Evolutionary conservation across 2,888 invertebrate species (phyloP), one percentile per base, ranked within the genome.

Genomic region (Brachynemurus nebulosus): DNA sequence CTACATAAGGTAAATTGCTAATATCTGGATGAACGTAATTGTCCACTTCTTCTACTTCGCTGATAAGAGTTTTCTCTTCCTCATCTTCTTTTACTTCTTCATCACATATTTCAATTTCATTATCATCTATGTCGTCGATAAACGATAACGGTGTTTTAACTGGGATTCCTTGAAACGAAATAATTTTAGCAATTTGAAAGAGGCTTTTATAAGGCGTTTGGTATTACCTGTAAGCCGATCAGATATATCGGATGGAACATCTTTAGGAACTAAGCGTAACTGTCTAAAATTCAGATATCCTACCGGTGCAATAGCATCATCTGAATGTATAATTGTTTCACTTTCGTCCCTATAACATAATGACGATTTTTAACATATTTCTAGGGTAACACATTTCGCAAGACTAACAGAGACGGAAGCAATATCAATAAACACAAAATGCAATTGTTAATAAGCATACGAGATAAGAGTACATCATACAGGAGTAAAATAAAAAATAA

Each of bases 271-370:
- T 55, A 95, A 69, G 56, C 81, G 83, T 49, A 95, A 66, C 65
- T 84, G 83, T 52, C 76, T 80, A 53, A 97, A 77, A 64, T 86
- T 90, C 46, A 97, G 70, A 64, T 92, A 97, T 23, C 91, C 95
- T 43, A 96, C 96, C 6, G 95, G 89, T 20, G 93, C 92, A 58
- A 97, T 81, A 2, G 86, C 81, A 70, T 96, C 92, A 56, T 88
- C 81, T 17, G 93, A 83, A 62, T 92, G 91, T 52, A 89, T 76
- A 46, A 96, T 78, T 55, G 82, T 75, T 70, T 93, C 88, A 54
- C 78, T 80, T 56, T 86, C 82, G 64, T 88, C 86, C 60, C 89
- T 89, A 35, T 21, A 40, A 37, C n/a, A n/a, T n/a, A n/a, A n/a
- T n/a, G n/a, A n/a, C n/a, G n/a, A n/a, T n/a, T n/a, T n/a, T n/a